Conservation (phyloP, 2,797 vertebrate genomes). For the Sebastolobus altivelis region DNA sequence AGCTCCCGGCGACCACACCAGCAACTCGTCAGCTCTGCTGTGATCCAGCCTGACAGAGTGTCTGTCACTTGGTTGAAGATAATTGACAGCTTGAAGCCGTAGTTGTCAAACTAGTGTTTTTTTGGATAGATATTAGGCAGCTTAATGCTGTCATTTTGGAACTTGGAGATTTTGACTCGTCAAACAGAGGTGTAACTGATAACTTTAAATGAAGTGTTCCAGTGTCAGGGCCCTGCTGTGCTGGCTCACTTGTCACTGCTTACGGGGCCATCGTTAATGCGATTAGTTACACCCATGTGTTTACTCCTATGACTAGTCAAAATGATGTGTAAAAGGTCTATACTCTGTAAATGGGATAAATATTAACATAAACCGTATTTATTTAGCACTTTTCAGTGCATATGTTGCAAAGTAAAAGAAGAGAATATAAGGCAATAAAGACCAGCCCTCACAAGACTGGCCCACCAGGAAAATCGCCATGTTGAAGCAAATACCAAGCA, state of each 20-base stretch:
- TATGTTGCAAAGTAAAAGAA: too few relatives aligned
- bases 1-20: background rate
- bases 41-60: slow-evolving; percentile 17
- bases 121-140: background rate
- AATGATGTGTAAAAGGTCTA: background rate
- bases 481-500: too few relatives aligned
- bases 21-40: background rate
- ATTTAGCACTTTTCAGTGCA: background rate
- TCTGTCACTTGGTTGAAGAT: background rate
- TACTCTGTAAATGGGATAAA: background rate
- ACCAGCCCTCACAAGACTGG: too few relatives aligned
- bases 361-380: background rate
- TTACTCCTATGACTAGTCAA: background rate
- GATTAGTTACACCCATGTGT: background rate
- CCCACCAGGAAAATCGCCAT: too few relatives aligned
- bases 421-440: background rate
- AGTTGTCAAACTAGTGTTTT: background rate
- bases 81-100: background rate
- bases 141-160: background rate
- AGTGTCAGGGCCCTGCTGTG: background rate
- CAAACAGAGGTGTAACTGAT: slow-evolving; percentile 2
- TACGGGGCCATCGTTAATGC: background rate
- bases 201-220: background rate
- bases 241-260: background rate
- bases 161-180: background rate